Conservation (phyloP, 2,113 vertebrate genomes). For the Reinhardtius hippoglossoides region DNA sequence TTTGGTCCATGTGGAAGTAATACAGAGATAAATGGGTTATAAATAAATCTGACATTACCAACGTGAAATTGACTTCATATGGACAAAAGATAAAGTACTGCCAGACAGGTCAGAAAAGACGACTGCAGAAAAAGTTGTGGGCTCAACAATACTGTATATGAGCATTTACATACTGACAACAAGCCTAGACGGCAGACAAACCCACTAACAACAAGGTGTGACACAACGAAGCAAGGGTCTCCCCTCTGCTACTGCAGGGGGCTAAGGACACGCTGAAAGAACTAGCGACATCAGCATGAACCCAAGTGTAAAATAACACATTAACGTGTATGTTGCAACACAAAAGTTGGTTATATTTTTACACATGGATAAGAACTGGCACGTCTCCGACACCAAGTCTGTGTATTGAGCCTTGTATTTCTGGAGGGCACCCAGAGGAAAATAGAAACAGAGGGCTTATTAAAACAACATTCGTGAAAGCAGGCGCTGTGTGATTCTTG, state of each 20-base stretch:
- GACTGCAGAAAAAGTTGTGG: conserved; percentile 31
- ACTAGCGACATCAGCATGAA: conserved; percentile 37
- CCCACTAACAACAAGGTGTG: conserved; percentile 74
- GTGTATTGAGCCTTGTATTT: conserved; percentile 52
- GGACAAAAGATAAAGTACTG: conserved; percentile 24
- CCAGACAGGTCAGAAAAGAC: conserved; percentile 27
- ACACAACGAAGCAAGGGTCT: conserved; percentile 59
- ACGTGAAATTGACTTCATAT: not conserved
- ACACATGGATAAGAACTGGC: conserved; percentile 20
- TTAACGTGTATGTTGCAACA: conserved; percentile 38
- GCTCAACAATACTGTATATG: conserved; percentile 36
- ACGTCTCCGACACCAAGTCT: conserved; percentile 12
- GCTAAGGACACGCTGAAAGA: conserved; percentile 17
- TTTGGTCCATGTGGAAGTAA: not conserved
- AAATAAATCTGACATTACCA: conserved; percentile 2
- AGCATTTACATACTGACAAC: conserved; percentile 79
- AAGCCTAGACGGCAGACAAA: conserved; percentile 76
- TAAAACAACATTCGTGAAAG: conserved; percentile 63
- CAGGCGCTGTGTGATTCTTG: conserved; percentile 29
- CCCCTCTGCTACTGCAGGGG: conserved; percentile 45
- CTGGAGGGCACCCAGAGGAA: conserved; percentile 38
- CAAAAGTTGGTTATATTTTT: conserved; percentile 11
- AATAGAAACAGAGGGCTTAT: conserved; percentile 50
- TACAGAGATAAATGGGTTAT: not conserved
- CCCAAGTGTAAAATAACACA: conserved; percentile 43